These are phyloP conservation scores for Myiothlypis chrysogaster DNA, from an alignment of 2,797 vertebrate species.

Conservation along the genomic window DNA sequence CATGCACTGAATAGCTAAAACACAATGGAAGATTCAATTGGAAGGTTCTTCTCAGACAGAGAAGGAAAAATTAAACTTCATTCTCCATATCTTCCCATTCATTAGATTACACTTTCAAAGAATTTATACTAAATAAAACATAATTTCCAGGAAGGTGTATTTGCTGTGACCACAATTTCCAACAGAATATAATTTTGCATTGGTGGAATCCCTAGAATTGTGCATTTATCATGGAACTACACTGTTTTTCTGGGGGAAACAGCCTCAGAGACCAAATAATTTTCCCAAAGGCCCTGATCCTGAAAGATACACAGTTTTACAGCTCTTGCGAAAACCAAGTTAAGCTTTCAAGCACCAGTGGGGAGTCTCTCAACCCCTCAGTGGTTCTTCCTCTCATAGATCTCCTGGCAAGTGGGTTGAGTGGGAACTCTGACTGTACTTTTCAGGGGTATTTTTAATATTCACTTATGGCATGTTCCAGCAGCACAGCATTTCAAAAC, in stretches of 20 bases:
- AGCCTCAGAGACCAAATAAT: rapidly evolving
- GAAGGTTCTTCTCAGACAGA: neutral
- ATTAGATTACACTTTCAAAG: neutral
- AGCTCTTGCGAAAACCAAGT: neutral
- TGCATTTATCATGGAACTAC: neutral
- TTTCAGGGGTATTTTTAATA: neutral
- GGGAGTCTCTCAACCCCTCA: neutral
- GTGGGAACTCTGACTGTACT: neutral
- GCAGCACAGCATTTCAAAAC: neutral
- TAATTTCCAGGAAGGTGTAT: neutral
- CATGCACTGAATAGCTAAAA: neutral
- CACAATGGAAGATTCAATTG: neutral
- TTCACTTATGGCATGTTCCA: neutral
- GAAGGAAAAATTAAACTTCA: neutral
- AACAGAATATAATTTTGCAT: neutral
- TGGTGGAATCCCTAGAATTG: neutral
- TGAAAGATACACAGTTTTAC: neutral
- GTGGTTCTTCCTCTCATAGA: neutral
- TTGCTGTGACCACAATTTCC: neutral
- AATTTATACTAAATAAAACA: rapidly evolving
- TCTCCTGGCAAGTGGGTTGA: neutral
- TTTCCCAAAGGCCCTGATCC: neutral
- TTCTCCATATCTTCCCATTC: neutral
- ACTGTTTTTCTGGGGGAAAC: neutral
- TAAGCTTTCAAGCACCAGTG: rapidly evolving